Conservation (phyloP, 1,140 invertebrate species). For the Drosophila aff. region DNA sequence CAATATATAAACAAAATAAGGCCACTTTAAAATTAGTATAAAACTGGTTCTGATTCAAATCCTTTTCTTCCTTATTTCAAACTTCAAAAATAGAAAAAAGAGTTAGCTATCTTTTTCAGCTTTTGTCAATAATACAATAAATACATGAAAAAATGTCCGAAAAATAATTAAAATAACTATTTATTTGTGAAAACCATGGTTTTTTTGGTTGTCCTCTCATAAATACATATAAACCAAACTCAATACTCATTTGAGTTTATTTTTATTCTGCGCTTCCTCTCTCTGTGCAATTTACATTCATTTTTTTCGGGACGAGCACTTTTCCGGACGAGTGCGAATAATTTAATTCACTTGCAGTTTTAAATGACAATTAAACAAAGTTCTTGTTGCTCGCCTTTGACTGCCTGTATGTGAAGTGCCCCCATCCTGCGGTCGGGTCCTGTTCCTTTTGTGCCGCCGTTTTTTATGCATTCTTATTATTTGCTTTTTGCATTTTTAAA, state of each 20-base stretch:
- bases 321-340: slow-evolving; percentile 58
- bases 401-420: slow-evolving; percentile 53
- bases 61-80: too few species aligned
- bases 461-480: slow-evolving; percentile 52
- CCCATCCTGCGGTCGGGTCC: slow-evolving; percentile 46
- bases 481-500: slow-evolving; percentile 56
- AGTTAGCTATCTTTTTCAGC: too few species aligned
- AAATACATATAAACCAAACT: slow-evolving; percentile 10
- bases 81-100: too few species aligned
- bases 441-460: slow-evolving; percentile 33
- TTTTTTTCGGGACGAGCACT: slow-evolving; percentile 28
- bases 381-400: slow-evolving; percentile 48
- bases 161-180: background rate
- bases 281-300: slow-evolving; percentile 6
- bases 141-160: background rate
- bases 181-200: slow-evolving; percentile 1
- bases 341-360: slow-evolving; percentile 69
- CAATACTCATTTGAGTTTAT: background rate
- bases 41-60: too few species aligned
- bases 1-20: too few species aligned
- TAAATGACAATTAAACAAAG: slow-evolving; percentile 59
- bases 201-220: background rate
- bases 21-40: too few species aligned
- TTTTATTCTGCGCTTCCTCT: background rate
- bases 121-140: background rate